Conservation (phyloP, 2,888 invertebrate genomes). For the Aquatica leii region DNA sequence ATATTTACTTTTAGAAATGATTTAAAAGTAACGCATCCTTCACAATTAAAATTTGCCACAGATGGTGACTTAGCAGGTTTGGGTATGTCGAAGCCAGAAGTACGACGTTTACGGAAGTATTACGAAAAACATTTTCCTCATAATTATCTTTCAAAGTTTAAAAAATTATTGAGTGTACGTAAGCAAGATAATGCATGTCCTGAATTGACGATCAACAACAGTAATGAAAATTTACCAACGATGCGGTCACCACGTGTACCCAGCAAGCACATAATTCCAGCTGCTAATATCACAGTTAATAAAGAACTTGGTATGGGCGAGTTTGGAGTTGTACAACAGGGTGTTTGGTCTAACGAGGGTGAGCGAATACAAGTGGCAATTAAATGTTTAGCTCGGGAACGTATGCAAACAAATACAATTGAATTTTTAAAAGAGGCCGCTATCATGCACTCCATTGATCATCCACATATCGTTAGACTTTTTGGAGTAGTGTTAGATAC, state of each 20-base stretch:
- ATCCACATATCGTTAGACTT: constrained; percentile 95
- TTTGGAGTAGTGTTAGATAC: constrained; percentile 97
- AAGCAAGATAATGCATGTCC: constrained; percentile 60
- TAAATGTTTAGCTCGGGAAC: constrained; percentile 93
- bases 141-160: constrained; percentile 91
- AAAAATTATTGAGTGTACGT: constrained; percentile 77
- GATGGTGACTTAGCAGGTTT: constrained; percentile 91
- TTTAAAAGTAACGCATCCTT: constrained; percentile 86
- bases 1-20: constrained; percentile 72
- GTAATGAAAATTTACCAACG: constrained; percentile 56
- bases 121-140: constrained; percentile 94
- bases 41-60: constrained; percentile 92
- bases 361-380: constrained; percentile 92
- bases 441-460: constrained; percentile 97
- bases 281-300: constrained; percentile 90
- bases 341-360: constrained; percentile 95
- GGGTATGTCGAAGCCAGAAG: constrained; percentile 95
- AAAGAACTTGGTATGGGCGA: constrained; percentile 97
- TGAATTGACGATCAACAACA: constrained; percentile 46
- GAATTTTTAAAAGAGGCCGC: constrained; percentile 98
- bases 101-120: constrained; percentile 90
- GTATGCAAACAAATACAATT: constrained; percentile 95
- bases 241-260: constrained; percentile 68
- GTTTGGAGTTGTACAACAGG: constrained; percentile 98
- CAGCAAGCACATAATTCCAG: constrained; percentile 83